Evolutionary conservation across 2,888 invertebrate genomes (phyloP).

Genomic region (Caenorhabditis imperialis): DNA sequence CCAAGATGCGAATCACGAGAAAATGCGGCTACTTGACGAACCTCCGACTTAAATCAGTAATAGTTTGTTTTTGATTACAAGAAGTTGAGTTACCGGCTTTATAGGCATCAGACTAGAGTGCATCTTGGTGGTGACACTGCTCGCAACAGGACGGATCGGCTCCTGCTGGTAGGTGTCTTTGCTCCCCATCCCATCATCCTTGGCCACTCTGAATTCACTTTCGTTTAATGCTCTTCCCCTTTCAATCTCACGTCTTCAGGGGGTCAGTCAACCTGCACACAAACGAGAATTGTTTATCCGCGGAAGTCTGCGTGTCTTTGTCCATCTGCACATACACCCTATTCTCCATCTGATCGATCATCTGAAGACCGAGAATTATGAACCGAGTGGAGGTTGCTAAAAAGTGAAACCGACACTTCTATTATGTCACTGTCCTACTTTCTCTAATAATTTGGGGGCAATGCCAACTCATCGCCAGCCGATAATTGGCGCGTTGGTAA

Average conservation of each 20-base stretch:
- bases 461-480: constrained; percentile 38
- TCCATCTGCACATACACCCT: constrained; percentile 78
- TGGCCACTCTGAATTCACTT: constrained; percentile 18
- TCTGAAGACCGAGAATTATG: constrained; percentile 60
- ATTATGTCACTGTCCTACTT: constrained; percentile 49
- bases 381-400: constrained; percentile 6
- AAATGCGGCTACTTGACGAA: constrained; percentile 54
- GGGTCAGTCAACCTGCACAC: constrained; percentile 72
- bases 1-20: constrained; percentile 63
- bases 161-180: constrained; percentile 44
- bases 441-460: constrained; percentile 42
- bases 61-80: too few species aligned
- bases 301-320: constrained; percentile 74
- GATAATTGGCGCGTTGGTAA: constrained; percentile 39
- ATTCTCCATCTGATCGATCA: constrained; percentile 76
- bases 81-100: constrained; percentile 34
- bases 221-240: background rate
- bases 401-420: constrained; percentile 42
- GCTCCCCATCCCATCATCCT: constrained; percentile 15
- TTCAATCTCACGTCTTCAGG: constrained; percentile 32
- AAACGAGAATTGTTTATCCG: constrained; percentile 76
- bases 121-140: constrained; percentile 55
- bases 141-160: constrained; percentile 51
- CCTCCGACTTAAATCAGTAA: constrained; percentile 40
- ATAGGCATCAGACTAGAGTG: constrained; percentile 46